These are phyloP conservation scores for Aldrovandia affinis DNA, from an alignment of 2,797 vertebrate species.

Conservation along the genomic window DNA sequence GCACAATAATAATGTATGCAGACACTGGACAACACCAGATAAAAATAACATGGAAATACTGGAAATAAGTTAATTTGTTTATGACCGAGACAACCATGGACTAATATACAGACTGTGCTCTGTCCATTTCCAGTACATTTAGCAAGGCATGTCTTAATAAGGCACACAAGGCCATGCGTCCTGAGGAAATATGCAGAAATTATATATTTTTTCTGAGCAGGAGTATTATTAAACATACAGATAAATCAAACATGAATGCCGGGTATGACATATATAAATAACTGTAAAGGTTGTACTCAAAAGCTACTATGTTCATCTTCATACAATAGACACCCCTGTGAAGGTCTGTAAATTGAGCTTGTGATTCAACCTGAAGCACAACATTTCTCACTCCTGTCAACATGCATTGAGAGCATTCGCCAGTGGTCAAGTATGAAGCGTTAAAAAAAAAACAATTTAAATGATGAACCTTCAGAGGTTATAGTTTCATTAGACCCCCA, in stretches of 20 bases:
- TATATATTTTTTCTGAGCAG: background rate
- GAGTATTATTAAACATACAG: background rate
- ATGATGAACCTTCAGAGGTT: background rate
- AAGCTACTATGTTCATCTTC: background rate
- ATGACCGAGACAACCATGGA: background rate
- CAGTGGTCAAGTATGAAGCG: background rate
- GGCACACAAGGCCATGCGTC: background rate
- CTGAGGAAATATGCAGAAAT: background rate
- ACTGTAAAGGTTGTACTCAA: background rate
- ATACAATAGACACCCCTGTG: background rate
- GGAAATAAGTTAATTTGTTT: background rate
- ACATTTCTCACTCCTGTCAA: background rate
- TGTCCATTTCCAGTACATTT: background rate
- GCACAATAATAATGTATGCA: background rate
- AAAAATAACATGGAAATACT: conserved; percentile 14
- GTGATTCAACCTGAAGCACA: background rate
- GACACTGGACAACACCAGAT: background rate
- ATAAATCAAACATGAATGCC: background rate
- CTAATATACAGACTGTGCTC: background rate
- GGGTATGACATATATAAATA: background rate
- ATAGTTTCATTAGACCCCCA: background rate
- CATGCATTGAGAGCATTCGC: background rate
- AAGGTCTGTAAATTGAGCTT: background rate
- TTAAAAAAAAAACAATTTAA: background rate
- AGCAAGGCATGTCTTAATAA: background rate